Base-by-base conservation (phyloP, 1,140 invertebrate genomes). In the Drosophila fuyamai region DNA sequence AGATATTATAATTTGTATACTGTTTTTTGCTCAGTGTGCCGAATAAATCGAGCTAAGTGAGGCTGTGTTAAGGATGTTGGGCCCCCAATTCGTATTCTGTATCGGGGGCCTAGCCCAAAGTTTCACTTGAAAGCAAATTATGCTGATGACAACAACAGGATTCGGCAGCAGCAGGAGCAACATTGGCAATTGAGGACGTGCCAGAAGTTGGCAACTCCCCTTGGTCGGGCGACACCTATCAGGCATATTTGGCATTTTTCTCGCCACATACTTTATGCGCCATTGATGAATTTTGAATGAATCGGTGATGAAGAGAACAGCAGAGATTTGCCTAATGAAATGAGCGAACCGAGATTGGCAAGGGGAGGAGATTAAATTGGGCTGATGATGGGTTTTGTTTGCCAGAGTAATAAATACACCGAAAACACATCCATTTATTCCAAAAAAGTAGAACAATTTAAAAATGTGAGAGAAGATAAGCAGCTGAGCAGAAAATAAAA, bases 271-370 rank as follows among this genome's bases (percentile, higher is more conserved):
- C 43, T 48, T 71, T 58, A 57, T 71, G 50, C 36, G 36, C 29
- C 51, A 50, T 71, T 71, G 67, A 71, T 71, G 67, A 71, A 71
- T 71, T 71, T 71, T 71, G 67, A 57, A 71, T 71, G 67, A 71
- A 70, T 58, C 43, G 36, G 36, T 57, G 66, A 58, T 71, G 65
- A 70, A 57, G 36, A 35, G 44, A 68, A 57, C 8, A n/a, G 43
- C 27, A 71, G 36, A 70, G 67, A 58, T 71, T 70, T 56, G 43
- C 36, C 18, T 36, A 70, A 70, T 56, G 29, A 70, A 70, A 40
- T 41, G 41, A 16, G 27, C 8, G 36, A 18, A 6, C 54, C 10
- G 16, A 47, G 60, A 66, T 35, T 40, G 32, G n/a, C 4, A 36
- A n/a, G 41, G 16, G 36, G 1, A 9, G 58, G 29, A 46, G 16